Percentiles rank a stretch among this genome's conserved stretches.
Conservation (phyloP, 2,797 vertebrate genomes). For the Sebastes paucispinis region DNA sequence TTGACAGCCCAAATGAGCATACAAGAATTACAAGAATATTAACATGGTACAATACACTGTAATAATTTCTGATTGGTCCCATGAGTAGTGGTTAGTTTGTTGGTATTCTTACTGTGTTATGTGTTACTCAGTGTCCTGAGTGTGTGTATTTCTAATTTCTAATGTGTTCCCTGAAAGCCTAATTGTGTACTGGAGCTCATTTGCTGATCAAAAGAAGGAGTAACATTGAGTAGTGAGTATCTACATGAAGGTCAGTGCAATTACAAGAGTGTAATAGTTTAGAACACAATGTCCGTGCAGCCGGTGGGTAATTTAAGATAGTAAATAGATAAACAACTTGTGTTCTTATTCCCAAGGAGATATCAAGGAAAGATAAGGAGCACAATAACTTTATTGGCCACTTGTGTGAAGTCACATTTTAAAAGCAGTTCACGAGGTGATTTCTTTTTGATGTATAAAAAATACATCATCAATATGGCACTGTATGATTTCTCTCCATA, state of each 20-base stretch:
- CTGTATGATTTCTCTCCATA: background rate
- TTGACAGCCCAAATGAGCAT: background rate
- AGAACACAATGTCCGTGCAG: background rate
- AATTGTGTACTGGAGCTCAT: constrained; percentile 40
- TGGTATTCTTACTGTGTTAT: background rate
- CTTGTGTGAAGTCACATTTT: background rate
- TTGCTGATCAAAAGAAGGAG: constrained; percentile 45
- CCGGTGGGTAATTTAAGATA: constrained; percentile 2
- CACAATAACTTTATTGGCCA: background rate
- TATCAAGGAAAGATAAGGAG: background rate
- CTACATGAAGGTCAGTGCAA: constrained; percentile 55
- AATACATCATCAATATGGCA: background rate
- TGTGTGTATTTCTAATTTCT: background rate
- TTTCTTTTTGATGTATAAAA: background rate
- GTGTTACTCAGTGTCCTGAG: background rate
- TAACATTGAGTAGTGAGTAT: constrained; percentile 43
- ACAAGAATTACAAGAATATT: background rate
- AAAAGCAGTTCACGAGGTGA: background rate
- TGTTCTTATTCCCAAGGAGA: background rate
- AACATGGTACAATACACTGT: background rate
- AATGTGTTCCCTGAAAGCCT: constrained; percentile 8
- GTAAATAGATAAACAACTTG: constrained; percentile 3
- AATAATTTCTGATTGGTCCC: constrained; percentile 2
- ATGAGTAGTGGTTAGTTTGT: background rate
- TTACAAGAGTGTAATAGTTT: constrained; percentile 6